These are phyloP conservation scores for Autographa gamma DNA, from an alignment of 2,888 invertebrate genomes.

Conservation along the genomic window DNA sequence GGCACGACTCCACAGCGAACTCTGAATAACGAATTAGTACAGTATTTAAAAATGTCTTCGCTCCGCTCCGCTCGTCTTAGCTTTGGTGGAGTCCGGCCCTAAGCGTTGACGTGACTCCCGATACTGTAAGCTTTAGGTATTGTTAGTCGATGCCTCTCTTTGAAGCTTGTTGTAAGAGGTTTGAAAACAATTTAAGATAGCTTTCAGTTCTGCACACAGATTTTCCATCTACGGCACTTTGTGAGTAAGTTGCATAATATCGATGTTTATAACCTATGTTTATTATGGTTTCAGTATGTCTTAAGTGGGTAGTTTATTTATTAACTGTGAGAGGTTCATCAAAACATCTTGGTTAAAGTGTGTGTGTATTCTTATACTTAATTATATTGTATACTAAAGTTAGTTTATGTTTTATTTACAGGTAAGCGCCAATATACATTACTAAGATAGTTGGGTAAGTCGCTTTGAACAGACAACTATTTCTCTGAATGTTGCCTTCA, in stretches of 20 bases:
- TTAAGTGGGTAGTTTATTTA: too few relatives aligned
- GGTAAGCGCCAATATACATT: neutral
- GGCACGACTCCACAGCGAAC: too few relatives aligned
- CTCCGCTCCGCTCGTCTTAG: too few relatives aligned
- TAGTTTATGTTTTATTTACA: neutral
- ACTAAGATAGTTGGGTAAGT: neutral
- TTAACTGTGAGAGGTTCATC: too few relatives aligned
- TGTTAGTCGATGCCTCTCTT: constrained; percentile 25
- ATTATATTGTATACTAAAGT: neutral
- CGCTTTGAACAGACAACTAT: neutral
- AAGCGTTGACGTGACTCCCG: constrained; percentile 57
- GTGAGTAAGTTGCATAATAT: neutral
- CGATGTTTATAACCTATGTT: constrained; percentile 5
- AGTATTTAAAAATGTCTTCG: too few relatives aligned
- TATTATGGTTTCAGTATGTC: too few relatives aligned
- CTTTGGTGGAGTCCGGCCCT: too few relatives aligned
- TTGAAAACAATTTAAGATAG: neutral
- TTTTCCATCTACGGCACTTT: neutral
- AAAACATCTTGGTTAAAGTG: neutral
- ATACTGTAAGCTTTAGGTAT: constrained; percentile 12
- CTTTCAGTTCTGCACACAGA: neutral
- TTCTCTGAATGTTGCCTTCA: neutral
- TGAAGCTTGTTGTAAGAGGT: constrained; percentile 4
- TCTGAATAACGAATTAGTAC: too few relatives aligned
- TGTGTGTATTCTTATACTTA: neutral